Base-by-base conservation (phyloP, 2,888 invertebrate species). In the Drosophila meridiana region DNA sequence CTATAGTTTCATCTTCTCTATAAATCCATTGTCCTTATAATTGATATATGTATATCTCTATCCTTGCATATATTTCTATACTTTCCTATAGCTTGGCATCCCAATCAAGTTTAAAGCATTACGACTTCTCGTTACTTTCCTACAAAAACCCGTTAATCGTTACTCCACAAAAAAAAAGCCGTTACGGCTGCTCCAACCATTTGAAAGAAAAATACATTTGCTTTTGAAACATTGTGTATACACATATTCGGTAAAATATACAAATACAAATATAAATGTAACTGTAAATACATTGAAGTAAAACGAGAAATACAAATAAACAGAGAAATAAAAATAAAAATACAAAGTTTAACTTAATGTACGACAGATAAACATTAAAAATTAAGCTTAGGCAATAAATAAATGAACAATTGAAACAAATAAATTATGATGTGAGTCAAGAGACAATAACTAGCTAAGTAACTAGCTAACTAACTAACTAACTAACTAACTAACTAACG, bases 341-440 rank as follows among this genome's bases (percentile, higher is more conserved):
- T 82, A 68, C 78, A 77, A 30, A 9, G 47, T 70, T 14, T 47
- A 71, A 80, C 64, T 76, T 80, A 68, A 20, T 8, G 20, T 42
- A 45, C 3, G 8, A 42, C 30, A 63, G 30, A 13, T 26, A 61
- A 58, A 58, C 38, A 50, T 50, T 62, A 40, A 55, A 14, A 53
- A 56, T 7, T 64, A 69, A n/a, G 50, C 76, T 62, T 69, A 65
- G 42, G 40, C 57, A 43, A 59, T 76, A 80, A 66, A 76, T 64
- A 52, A 52, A 20, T 52, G 2, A 52, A 2, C 67, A 80, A 70
- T 60, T 57, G 40, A 63, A 62, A 52, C 32, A 64, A 61, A 64
- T 48, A 64, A 57, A 20, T 43, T 63, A 60, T 40, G 30, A 28
- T 9, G 34, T 43, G 57, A 52, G 71, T 36, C 48, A 50, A 68